Conservation (phyloP, 2,888 invertebrate species). For the Apotomis capreana region DNA sequence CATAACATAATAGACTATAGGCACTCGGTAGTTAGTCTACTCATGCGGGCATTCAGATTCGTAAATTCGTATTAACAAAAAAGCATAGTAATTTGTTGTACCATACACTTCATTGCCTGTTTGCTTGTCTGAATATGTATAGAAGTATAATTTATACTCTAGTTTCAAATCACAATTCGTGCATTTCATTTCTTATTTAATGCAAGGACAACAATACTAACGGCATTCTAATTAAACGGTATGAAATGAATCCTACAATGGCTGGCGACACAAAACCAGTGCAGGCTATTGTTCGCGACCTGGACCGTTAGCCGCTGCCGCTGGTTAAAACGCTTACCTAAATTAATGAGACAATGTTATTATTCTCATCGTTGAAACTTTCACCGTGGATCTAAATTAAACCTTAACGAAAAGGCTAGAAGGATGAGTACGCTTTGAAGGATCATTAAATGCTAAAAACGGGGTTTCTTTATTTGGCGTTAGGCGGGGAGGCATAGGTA, state of each 20-base stretch:
- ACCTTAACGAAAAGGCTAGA: background rate
- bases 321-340: slow-evolving; percentile 3
- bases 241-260: slow-evolving; percentile 16
- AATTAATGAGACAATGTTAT: slow-evolving; percentile 20
- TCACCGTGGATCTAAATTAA: background rate
- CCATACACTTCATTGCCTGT: no score
- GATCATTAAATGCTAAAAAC: background rate
- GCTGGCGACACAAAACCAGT: slow-evolving; percentile 18
- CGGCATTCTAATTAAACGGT: slow-evolving; percentile 17
- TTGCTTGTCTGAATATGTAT: no score
- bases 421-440: background rate
- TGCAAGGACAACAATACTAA: background rate
- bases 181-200: background rate
- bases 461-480: background rate
- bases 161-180: background rate
- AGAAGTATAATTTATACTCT: background rate
- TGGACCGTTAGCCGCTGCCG: slow-evolving; percentile 19
- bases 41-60: no score
- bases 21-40: no score
- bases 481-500: background rate
- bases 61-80: no score
- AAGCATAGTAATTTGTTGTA: no score
- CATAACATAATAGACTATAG: background rate
- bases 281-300: slow-evolving; percentile 12
- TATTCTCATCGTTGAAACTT: slow-evolving; percentile 12